Evolutionary conservation across 2,797 vertebrate species (phyloP).

Genomic region (Thalassophryne amazonica): DNA sequence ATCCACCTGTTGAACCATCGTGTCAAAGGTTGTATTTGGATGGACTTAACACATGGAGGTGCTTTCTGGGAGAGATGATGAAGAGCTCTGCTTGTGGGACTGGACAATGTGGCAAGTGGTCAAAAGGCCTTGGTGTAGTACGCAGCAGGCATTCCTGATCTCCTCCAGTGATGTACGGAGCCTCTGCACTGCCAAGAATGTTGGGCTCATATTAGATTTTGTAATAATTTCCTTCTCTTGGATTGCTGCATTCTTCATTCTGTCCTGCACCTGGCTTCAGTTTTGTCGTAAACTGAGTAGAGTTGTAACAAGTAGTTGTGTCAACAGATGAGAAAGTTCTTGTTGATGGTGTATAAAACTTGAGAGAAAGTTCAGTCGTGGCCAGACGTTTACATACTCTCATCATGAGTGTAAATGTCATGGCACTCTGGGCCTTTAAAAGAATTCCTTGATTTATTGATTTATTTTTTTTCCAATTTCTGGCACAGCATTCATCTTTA

Average conservation of each 20-base stretch:
- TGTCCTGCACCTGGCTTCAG: background rate
- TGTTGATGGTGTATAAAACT: too few species aligned
- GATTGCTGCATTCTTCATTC: background rate
- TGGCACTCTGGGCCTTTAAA: too few species aligned
- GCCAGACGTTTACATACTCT: too few species aligned
- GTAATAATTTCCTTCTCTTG: conserved; percentile 25
- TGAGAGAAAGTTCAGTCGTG: too few species aligned
- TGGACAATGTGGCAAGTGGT: conserved; percentile 69
- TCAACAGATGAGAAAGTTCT: too few species aligned
- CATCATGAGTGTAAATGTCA: too few species aligned
- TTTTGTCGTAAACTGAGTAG: background rate
- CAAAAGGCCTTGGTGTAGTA: conserved; percentile 70
- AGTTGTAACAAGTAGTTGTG: too few species aligned
- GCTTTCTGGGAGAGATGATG: conserved; percentile 71
- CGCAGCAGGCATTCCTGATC: conserved; percentile 53
- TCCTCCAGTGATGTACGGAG: conserved; percentile 60
- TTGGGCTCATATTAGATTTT: conserved; percentile 44
- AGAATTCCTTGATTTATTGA: too few species aligned
- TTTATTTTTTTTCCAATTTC: too few species aligned
- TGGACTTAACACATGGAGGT: conserved; percentile 50
- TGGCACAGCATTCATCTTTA: too few species aligned
- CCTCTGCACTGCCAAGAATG: conserved; percentile 63
- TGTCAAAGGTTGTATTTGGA: conserved; percentile 67
- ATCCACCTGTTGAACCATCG: conserved; percentile 69
- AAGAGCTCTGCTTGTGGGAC: conserved; percentile 69